Conservation (phyloP, 2,888 invertebrate species). For the Callyntrura sp. region DNA sequence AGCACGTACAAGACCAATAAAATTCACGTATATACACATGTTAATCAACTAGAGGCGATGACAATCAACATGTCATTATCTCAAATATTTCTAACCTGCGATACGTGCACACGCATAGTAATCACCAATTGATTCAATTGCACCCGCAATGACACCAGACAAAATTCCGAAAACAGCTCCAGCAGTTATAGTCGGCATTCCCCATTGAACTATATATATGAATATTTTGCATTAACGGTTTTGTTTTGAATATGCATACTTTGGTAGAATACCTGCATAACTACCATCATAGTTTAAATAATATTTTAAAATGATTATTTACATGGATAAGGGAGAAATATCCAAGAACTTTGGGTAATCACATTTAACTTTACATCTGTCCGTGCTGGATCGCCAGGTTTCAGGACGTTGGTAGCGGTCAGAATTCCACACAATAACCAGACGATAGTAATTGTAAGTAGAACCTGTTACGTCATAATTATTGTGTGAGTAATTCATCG, state of each 20-base stretch:
- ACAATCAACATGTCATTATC: too few species aligned
- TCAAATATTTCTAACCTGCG: constrained; percentile 83
- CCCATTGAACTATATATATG: constrained; percentile 85
- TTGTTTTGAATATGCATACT: too few species aligned
- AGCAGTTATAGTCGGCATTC: constrained; percentile 84
- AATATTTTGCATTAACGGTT: neutral
- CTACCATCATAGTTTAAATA: too few species aligned
- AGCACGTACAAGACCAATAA: too few species aligned
- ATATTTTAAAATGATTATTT: constrained; percentile 80
- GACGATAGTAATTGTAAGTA: constrained; percentile 91
- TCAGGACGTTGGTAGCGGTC: constrained; percentile 88
- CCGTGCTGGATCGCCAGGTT: constrained; percentile 89
- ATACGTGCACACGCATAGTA: constrained; percentile 87
- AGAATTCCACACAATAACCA: constrained; percentile 91
- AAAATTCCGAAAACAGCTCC: constrained; percentile 85
- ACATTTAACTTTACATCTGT: constrained; percentile 91
- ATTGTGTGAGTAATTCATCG: neutral
- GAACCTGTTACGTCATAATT: too few species aligned
- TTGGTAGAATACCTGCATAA: too few species aligned
- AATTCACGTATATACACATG: too few species aligned
- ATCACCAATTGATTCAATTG: constrained; percentile 86
- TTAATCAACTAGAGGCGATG: too few species aligned
- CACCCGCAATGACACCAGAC: constrained; percentile 85
- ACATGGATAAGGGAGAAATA: constrained; percentile 93
- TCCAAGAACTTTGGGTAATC: constrained; percentile 91